Evolutionary conservation across 1,140 invertebrate species (phyloP), one percentile per base, ranked within the genome.

Genomic region (Zophobas atratus): DNA sequence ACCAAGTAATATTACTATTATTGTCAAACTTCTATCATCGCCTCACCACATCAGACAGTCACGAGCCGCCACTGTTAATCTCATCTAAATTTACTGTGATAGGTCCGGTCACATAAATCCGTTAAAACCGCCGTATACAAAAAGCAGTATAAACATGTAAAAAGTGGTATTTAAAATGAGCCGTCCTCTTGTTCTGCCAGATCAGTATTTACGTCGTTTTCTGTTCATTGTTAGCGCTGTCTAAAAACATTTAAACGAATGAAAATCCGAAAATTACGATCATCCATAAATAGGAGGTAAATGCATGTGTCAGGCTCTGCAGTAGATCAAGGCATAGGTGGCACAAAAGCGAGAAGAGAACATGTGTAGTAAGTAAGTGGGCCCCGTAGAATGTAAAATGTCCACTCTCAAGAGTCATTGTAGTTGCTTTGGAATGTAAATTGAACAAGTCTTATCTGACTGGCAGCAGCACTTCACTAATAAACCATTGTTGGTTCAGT

Each of bases 401-500:
- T 84, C 83, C 81, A 84, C 81, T 82, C 76, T 77, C 70, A 72
- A 79, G 51, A 81, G 77, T 81, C 81, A 83, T 82, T 84, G 81
- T 83, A 76, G 79, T 75, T 81, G 77, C 77, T 82, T 84, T 81
- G 81, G 83, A 84, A 84, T 84, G 82, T 83, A 84, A 84, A 84
- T 84, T 84, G 83, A 84, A 84, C 81, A 80, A 80, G 82, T 82
- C 83, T 84, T 83, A 84, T 84, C 83, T 83, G 72, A 67, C 76
- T 80, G 81, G 77, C 79, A 83, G 81, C 81, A 80, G 80, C 79
- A 80, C 82, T 82, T 81, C 80, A 84, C 82, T 84, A 84, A 84
- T 84, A 84, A 84, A 84, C 82, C 84, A 84, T 84, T 84, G 84
- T 84, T 84, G 67, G 77, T 76, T 80, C 81, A 77, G 82, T 84